Evolutionary conservation across 2,888 invertebrate species (phyloP).

Genomic region (Ditula angustiorana): DNA sequence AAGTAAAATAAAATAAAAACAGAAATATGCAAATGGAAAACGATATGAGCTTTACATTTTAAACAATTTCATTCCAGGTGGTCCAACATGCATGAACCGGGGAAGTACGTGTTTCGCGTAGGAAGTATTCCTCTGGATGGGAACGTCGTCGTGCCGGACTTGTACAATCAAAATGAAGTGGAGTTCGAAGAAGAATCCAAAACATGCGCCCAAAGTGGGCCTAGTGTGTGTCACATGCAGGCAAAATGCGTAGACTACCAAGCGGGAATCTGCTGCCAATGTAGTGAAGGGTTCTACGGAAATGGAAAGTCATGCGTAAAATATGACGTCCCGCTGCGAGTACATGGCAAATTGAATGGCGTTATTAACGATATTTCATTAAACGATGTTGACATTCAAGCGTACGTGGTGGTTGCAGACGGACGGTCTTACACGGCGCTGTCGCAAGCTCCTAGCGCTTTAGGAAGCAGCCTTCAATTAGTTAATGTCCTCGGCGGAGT

Average conservation of each 20-base stretch:
- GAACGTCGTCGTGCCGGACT: slow-evolving; percentile 89
- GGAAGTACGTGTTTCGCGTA: slow-evolving; percentile 94
- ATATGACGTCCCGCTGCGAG: slow-evolving; percentile 92
- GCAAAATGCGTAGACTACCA: slow-evolving; percentile 93
- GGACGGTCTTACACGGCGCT: slow-evolving; percentile 96
- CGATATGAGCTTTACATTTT: slow-evolving; percentile 1
- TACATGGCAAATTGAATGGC: slow-evolving; percentile 95
- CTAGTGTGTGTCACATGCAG: slow-evolving; percentile 91
- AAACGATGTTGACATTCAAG: slow-evolving; percentile 93
- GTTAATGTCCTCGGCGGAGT: slow-evolving; percentile 93
- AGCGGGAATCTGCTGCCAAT: slow-evolving; percentile 95
- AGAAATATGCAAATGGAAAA: neutral
- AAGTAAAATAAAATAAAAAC: slow-evolving; percentile 52
- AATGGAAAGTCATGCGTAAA: slow-evolving; percentile 96
- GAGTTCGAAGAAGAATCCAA: slow-evolving; percentile 78
- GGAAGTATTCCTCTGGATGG: slow-evolving; percentile 88
- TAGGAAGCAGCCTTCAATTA: slow-evolving; percentile 94
- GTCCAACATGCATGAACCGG: slow-evolving; percentile 94
- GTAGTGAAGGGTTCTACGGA: slow-evolving; percentile 94
- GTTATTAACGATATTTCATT: slow-evolving; percentile 91
- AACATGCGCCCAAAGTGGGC: slow-evolving; percentile 87
- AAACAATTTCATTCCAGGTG: slow-evolving; percentile 84
- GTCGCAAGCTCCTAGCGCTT: slow-evolving; percentile 89
- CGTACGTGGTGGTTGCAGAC: slow-evolving; percentile 95
- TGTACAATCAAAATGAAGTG: slow-evolving; percentile 72